Conservation (phyloP, 2,797 vertebrate genomes). For the Gymnoscopelus microlampas region DNA sequence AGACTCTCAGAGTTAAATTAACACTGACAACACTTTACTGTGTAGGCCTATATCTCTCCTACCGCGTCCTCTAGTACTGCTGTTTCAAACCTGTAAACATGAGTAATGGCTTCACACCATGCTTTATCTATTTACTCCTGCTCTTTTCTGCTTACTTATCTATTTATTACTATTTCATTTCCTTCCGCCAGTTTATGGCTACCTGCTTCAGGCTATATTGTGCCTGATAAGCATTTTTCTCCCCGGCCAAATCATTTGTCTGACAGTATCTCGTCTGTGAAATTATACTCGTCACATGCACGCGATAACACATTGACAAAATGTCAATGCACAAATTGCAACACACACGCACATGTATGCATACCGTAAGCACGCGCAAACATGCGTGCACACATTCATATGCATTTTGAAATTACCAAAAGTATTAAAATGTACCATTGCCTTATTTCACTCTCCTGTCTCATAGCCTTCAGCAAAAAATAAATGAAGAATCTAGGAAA, state of each 20-base stretch:
- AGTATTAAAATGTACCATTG: neutral
- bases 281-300: constrained; percentile 67
- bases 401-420: constrained; percentile 5
- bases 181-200: constrained; percentile 18
- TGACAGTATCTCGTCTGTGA: constrained; percentile 64
- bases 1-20: no score
- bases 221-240: constrained; percentile 66
- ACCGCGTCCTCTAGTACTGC: neutral
- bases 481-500: constrained; percentile 12
- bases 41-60: no score
- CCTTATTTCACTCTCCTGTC: constrained; percentile 25
- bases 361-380: neutral
- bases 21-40: no score
- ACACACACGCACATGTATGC: neutral
- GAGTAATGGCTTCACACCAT: constrained; percentile 39
- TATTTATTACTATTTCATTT: constrained; percentile 28
- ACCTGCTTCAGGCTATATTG: constrained; percentile 36
- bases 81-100: constrained; percentile 47
- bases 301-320: constrained; percentile 1
- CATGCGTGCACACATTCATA: neutral
- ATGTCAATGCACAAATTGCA: neutral
- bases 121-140: constrained; percentile 41
- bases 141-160: constrained; percentile 3
- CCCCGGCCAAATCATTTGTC: constrained; percentile 50
- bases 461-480: constrained; percentile 30